A percentile compares a stretch with the other conserved stretches of the same genome.
These are phyloP conservation scores for Proisotoma minuta DNA, from an alignment of 2,888 invertebrate genomes.

Conservation along the genomic window DNA sequence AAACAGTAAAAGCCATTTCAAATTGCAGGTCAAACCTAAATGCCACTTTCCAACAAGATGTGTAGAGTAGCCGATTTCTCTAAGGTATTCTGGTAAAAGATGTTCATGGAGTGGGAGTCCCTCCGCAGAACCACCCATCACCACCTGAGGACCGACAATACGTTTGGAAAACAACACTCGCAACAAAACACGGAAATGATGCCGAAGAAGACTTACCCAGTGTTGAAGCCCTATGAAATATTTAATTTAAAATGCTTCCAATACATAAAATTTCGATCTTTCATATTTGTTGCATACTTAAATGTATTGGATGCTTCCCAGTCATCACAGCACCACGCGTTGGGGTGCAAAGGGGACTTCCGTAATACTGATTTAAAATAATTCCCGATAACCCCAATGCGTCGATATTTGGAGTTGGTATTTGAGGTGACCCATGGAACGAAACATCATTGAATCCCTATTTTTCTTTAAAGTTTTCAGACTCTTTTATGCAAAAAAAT, in stretches of 20 bases:
- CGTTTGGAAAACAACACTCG: conserved; percentile 62
- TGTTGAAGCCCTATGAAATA: conserved; percentile 13
- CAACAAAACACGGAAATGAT: neutral
- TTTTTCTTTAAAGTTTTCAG: neutral
- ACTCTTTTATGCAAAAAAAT: neutral
- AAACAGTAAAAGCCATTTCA: too few species aligned
- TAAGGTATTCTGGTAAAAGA: conserved; percentile 66
- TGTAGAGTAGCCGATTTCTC: conserved; percentile 66
- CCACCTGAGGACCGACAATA: conserved; percentile 65
- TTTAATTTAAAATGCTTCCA: too few species aligned
- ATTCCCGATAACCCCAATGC: conserved; percentile 77
- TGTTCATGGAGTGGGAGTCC: conserved; percentile 65
- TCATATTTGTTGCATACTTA: conserved; percentile 56
- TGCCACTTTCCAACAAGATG: conserved; percentile 86
- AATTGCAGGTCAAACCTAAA: too few species aligned
- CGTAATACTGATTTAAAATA: conserved; percentile 79
- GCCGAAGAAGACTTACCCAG: conserved; percentile 20
- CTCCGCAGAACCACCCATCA: conserved; percentile 64
- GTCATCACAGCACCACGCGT: conserved; percentile 56
- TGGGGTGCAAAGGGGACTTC: conserved; percentile 69
- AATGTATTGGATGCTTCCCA: conserved; percentile 79
- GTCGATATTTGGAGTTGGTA: conserved; percentile 85
- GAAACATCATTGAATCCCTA: conserved; percentile 91
- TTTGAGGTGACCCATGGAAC: conserved; percentile 81
- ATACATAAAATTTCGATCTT: neutral